Conservation (phyloP, 2,797 vertebrate genomes). For the Poecilia gillii region DNA sequence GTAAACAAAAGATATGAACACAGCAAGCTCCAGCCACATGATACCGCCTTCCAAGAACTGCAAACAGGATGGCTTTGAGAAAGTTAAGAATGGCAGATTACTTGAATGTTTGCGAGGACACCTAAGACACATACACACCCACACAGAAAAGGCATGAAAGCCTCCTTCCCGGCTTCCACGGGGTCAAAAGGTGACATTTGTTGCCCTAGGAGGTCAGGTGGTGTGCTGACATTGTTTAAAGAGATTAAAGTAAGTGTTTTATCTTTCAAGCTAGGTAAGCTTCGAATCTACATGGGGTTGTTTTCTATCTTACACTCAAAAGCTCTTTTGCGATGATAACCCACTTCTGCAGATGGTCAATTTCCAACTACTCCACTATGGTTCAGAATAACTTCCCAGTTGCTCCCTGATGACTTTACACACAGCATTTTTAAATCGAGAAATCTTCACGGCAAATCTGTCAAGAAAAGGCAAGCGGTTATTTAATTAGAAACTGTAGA, state of each 20-base stretch:
- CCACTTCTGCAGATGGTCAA: neutral
- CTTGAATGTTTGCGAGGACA: neutral
- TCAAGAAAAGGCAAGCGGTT: neutral
- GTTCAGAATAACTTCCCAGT: constrained; percentile 3
- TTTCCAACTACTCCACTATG: neutral
- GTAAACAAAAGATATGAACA: constrained; percentile 35
- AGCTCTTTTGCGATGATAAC: constrained; percentile 3
- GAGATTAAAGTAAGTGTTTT: constrained; percentile 20
- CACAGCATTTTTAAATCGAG: too few relatives aligned
- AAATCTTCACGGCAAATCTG: neutral
- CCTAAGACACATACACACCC: constrained; percentile 10
- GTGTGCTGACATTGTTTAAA: constrained; percentile 30
- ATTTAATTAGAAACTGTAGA: neutral
- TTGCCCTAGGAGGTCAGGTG: constrained; percentile 31
- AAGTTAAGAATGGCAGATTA: constrained; percentile 30
- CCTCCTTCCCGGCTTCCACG: constrained; percentile 36
- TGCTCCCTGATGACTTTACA: neutral
- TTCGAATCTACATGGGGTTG: constrained; percentile 17
- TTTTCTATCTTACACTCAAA: constrained; percentile 17
- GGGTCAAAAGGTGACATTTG: constrained; percentile 50
- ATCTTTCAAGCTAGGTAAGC: constrained; percentile 15
- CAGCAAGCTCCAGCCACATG: constrained; percentile 16
- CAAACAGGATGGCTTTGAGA: constrained; percentile 40
- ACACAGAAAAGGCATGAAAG: constrained; percentile 33
- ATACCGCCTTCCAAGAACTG: constrained; percentile 30